These are phyloP conservation scores for Hyposmocoma kahamanoa DNA, from an alignment of 1,140 invertebrate species.

Conservation along the genomic window DNA sequence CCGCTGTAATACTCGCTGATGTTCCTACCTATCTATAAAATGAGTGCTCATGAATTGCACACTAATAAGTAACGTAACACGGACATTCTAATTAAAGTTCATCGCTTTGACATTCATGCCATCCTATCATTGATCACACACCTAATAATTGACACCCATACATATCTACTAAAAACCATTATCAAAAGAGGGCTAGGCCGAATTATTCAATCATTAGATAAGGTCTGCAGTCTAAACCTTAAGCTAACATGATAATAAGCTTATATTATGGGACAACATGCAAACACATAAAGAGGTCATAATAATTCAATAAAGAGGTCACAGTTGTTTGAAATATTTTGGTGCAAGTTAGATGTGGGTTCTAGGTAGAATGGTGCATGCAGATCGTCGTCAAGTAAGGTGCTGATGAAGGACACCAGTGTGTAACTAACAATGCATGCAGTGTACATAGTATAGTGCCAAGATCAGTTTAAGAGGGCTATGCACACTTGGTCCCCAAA, in stretches of 20 bases:
- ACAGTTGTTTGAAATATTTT: conserved; percentile 50
- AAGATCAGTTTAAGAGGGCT: conserved; percentile 48
- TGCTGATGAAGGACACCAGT: conserved; percentile 62
- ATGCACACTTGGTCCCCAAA: conserved; percentile 59
- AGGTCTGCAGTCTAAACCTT: conserved; percentile 51
- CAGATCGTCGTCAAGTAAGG: conserved; percentile 59
- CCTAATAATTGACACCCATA: conserved; percentile 59
- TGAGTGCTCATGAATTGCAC: conserved; percentile 55
- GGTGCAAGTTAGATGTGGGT: conserved; percentile 69
- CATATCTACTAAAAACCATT: conserved; percentile 59
- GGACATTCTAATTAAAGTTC: conserved; percentile 71
- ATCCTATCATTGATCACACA: conserved; percentile 63
- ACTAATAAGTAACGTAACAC: conserved; percentile 64
- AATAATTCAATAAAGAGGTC: conserved; percentile 34
- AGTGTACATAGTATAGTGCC: conserved; percentile 68
- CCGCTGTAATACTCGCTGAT: conserved; percentile 52
- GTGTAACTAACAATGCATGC: conserved; percentile 73
- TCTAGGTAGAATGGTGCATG: conserved; percentile 72
- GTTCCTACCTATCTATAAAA: conserved; percentile 35
- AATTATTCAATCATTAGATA: conserved; percentile 56
- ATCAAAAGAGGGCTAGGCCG: conserved; percentile 66
- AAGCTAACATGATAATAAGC: conserved; percentile 61
- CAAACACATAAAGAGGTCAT: conserved; percentile 36
- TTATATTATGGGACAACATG: conserved; percentile 47
- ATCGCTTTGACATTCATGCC: conserved; percentile 72